Conservation (phyloP, 2,888 invertebrate genomes). For the Nipponacmea schrenckii region DNA sequence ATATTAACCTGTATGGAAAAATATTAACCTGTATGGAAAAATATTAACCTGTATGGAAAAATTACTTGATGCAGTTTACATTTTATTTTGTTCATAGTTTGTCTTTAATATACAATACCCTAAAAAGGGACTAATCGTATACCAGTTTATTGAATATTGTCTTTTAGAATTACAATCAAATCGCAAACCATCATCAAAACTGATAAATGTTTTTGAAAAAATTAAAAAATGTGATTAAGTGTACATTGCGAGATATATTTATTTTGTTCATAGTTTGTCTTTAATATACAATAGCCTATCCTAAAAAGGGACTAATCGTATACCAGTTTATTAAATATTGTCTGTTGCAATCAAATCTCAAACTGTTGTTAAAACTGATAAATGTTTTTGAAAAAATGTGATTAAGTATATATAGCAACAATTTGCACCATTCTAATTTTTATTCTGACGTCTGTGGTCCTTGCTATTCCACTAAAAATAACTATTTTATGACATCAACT, state of each 20-base stretch:
- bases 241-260: too few relatives aligned
- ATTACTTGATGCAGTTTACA: not conserved
- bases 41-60: not conserved
- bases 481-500: too few relatives aligned
- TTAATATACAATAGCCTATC: not conserved
- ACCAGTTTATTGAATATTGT: conserved; percentile 1
- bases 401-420: too few relatives aligned
- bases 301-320: not conserved
- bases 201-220: not conserved
- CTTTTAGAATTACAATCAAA: not conserved
- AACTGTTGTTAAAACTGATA: not conserved
- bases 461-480: too few relatives aligned
- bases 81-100: conserved; percentile 1
- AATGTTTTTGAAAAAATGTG: not conserved
- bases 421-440: too few relatives aligned
- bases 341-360: not conserved
- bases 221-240: not conserved
- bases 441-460: too few relatives aligned
- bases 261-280: conserved; percentile 6
- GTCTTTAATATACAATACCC: conserved; percentile 2
- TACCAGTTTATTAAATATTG: not conserved
- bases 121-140: not conserved
- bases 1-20: not conserved
- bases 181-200: not conserved
- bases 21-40: not conserved